Evolutionary conservation across 2,888 invertebrate species (phyloP).

Genomic region (Protonemura montana): DNA sequence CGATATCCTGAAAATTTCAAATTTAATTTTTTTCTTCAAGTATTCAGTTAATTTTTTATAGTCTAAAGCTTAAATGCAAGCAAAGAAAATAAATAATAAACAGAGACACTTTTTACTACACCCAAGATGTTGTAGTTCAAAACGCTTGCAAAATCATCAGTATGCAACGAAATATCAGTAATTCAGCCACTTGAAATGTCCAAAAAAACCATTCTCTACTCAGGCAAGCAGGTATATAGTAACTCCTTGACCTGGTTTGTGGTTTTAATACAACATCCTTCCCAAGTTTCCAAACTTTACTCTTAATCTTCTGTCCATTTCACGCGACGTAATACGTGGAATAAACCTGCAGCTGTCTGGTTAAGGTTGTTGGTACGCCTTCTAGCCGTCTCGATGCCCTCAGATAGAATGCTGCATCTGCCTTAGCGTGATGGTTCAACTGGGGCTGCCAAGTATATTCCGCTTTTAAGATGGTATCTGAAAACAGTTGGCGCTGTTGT

Average conservation of each 20-base stretch:
- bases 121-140: not conserved
- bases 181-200: not conserved
- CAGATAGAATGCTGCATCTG: not conserved
- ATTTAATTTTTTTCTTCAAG: too few relatives aligned
- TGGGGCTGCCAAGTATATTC: not conserved
- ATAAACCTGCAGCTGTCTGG: not conserved
- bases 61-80: not conserved
- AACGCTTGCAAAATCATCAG: not conserved
- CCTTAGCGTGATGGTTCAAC: not conserved
- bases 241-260: not conserved
- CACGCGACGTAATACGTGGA: not conserved
- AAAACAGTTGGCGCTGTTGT: not conserved
- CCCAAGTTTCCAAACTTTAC: not conserved
- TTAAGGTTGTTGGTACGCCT: not conserved
- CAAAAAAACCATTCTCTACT: not conserved
- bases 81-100: not conserved
- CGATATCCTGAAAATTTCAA: too few relatives aligned
- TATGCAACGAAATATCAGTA: constrained; percentile 2
- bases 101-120: not conserved
- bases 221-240: not conserved
- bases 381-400: not conserved
- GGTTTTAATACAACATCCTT: constrained; percentile 12
- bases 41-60: not conserved
- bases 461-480: not conserved
- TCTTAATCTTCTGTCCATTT: not conserved